These are phyloP conservation scores for Oreotrochilus melanogaster DNA, from an alignment of 2,113 vertebrate species.

Conservation along the genomic window DNA sequence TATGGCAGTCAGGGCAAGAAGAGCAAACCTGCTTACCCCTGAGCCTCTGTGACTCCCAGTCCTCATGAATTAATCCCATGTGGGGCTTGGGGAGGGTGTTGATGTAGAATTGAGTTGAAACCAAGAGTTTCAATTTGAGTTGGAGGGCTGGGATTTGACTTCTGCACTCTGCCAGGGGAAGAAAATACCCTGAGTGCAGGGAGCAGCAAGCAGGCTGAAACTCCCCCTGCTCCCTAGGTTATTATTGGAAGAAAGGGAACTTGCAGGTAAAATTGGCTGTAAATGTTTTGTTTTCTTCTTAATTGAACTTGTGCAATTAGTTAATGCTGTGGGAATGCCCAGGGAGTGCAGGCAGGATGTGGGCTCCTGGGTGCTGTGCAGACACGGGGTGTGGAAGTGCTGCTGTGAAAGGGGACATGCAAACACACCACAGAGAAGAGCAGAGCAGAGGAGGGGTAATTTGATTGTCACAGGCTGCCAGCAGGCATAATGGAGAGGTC, in stretches of 20 bases:
- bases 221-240: rapidly evolving
- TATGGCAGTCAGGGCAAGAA: too few species aligned
- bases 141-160: not conserved
- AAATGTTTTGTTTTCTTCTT: too few species aligned
- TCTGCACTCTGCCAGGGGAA: not conserved
- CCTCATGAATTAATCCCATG: too few species aligned
- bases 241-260: not conserved
- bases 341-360: not conserved
- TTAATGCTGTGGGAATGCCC: not conserved
- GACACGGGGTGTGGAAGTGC: rapidly evolving
- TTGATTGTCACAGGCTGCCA: not conserved
- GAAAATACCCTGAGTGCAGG: too few species aligned
- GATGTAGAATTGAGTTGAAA: not conserved
- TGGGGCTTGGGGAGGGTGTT: not conserved
- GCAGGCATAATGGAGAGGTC: rapidly evolving
- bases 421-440: not conserved
- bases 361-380: not conserved
- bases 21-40: too few species aligned
- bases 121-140: not conserved
- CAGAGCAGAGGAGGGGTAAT: not conserved
- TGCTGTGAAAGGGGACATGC: not conserved
- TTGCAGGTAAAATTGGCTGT: too few species aligned
- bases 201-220: not conserved
- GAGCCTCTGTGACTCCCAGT: rapidly evolving
- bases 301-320: too few species aligned